Evolutionary conservation across 2,888 invertebrate species (phyloP).

Genomic region (Volucella zonaria): DNA sequence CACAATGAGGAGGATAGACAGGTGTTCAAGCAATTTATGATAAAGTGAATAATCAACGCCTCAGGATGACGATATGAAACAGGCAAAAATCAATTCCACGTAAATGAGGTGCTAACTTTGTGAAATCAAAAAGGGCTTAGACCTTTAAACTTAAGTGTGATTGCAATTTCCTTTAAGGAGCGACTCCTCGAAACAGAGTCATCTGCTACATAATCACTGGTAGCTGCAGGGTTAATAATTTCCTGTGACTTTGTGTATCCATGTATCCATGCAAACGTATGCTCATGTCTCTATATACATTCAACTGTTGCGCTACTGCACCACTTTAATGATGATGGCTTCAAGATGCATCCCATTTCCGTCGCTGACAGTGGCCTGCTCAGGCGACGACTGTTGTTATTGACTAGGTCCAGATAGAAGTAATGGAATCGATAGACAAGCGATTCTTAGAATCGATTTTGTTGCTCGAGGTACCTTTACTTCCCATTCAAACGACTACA

Average conservation of each 20-base stretch:
- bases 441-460: conserved; percentile 51
- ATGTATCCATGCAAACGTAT: no score
- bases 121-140: conserved; percentile 50
- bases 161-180: conserved; percentile 49
- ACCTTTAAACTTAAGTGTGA: conserved; percentile 29
- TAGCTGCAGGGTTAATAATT: conserved; percentile 68
- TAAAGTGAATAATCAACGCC: conserved; percentile 65
- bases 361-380: conserved; percentile 35
- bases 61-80: conserved; percentile 19
- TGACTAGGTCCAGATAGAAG: conserved; percentile 32
- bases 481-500: conserved; percentile 1
- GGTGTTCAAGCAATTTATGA: conserved; percentile 47
- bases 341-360: conserved; percentile 60
- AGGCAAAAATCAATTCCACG: conserved; percentile 47
- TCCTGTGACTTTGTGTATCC: conserved; percentile 48
- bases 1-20: conserved; percentile 40
- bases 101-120: conserved; percentile 66
- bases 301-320: conserved; percentile 17
- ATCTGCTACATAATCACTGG: conserved; percentile 50
- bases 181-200: conserved; percentile 23
- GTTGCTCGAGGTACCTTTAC: conserved; percentile 1
- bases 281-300: not conserved
- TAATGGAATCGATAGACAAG: conserved; percentile 30
- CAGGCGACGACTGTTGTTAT: conserved; percentile 49
- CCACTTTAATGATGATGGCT: conserved; percentile 28